A percentile compares a stretch with the other conserved stretches of the same genome.
Evolutionary conservation across 2,113 vertebrate species (phyloP).

Genomic region (Antechinus flavipes): DNA sequence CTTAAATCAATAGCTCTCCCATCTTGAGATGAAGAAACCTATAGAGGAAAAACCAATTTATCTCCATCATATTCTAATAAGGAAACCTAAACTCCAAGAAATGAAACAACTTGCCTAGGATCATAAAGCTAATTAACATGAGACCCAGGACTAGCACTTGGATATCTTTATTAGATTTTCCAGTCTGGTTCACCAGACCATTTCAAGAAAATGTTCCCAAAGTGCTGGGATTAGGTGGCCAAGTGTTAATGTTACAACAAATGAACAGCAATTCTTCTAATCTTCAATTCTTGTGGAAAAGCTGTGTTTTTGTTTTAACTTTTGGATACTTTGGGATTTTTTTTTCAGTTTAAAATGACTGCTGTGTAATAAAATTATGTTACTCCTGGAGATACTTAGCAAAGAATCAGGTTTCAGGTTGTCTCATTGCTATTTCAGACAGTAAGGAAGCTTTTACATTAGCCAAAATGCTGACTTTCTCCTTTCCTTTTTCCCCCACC

Average conservation of each 20-base stretch:
- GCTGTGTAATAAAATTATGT: conserved; percentile 68
- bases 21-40: neutral
- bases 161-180: conserved; percentile 56
- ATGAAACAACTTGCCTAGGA: conserved; percentile 34
- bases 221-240: conserved; percentile 48
- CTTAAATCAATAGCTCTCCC: neutral
- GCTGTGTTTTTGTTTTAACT: conserved; percentile 5
- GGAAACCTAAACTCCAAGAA: conserved; percentile 35
- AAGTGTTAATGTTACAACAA: conserved; percentile 71
- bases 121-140: conserved; percentile 27
- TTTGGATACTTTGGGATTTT: neutral
- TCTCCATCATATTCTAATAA: conserved; percentile 6
- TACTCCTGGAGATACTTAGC: conserved; percentile 66
- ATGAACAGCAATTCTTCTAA: conserved; percentile 48
- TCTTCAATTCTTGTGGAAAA: conserved; percentile 37
- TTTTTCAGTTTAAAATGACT: conserved; percentile 63
- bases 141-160: conserved; percentile 16
- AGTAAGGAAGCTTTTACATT: conserved; percentile 52
- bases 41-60: neutral
- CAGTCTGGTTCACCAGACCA: conserved; percentile 1
- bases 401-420: conserved; percentile 49
- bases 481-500: conserved; percentile 15
- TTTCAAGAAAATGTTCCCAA: conserved; percentile 61
- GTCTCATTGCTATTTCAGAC: conserved; percentile 60
- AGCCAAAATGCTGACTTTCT: conserved; percentile 31